A percentile compares a stretch with the other conserved stretches of the same genome.
Evolutionary conservation across 2,888 invertebrate species (phyloP).

Genomic region (Pomacea canaliculata): DNA sequence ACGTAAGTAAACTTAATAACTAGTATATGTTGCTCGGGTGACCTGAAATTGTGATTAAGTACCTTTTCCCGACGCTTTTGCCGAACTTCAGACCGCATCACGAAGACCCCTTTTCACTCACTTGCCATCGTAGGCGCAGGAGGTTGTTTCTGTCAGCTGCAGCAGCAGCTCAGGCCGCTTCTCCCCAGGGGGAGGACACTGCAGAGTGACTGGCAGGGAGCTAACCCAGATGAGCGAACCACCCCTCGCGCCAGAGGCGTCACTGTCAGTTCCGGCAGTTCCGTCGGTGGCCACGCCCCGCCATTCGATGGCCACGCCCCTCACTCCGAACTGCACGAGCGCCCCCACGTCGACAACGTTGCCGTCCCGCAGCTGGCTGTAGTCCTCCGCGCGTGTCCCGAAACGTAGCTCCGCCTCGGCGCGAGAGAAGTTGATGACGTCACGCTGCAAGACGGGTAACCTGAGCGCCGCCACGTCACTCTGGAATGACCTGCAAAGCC

Average conservation of each 20-base stretch:
- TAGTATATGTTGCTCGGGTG: too few relatives aligned
- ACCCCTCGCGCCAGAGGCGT: constrained; percentile 11
- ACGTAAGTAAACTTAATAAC: too few relatives aligned
- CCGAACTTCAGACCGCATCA: too few relatives aligned
- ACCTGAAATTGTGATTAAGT: too few relatives aligned
- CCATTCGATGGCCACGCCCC: neutral
- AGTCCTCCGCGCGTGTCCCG: constrained; percentile 31
- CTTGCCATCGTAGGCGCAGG: constrained; percentile 34
- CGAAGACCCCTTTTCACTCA: constrained; percentile 3
- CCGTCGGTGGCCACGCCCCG: constrained; percentile 15
- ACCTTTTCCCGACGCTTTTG: too few relatives aligned
- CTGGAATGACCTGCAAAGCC: constrained; percentile 29
- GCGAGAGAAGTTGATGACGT: constrained; percentile 11
- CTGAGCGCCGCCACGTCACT: constrained; percentile 21
- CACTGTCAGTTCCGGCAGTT: constrained; percentile 3
- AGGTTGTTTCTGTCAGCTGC: constrained; percentile 13
- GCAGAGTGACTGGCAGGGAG: constrained; percentile 25
- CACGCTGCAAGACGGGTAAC: constrained; percentile 13
- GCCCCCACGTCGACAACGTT: constrained; percentile 1
- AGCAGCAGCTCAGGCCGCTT: constrained; percentile 23
- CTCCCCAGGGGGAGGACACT: constrained; percentile 30
- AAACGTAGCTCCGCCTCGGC: constrained; percentile 15
- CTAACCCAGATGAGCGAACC: constrained; percentile 29
- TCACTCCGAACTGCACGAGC: constrained; percentile 1
- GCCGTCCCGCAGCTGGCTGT: constrained; percentile 29